phyloP scores from a whole-genome alignment of 2,113 vertebrate genomes.

The Spilogale gracilis region DNA sequence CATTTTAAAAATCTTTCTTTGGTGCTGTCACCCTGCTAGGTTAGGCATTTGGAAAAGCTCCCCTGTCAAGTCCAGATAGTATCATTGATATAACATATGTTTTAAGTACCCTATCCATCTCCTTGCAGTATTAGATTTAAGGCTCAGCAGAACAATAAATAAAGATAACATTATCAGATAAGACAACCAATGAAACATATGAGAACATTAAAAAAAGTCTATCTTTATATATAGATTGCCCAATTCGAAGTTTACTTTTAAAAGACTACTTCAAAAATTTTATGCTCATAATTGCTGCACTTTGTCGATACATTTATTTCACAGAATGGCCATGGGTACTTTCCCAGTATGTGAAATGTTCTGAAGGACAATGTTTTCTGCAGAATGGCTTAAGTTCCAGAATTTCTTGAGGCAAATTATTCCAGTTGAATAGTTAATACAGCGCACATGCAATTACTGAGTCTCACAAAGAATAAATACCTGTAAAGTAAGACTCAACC shows the following conservation, averaged over 20 bases:
- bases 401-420: conserved; percentile 38
- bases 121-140: conserved; percentile 25
- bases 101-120: background rate
- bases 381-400: conserved; percentile 18
- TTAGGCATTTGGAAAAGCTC: conserved; percentile 35
- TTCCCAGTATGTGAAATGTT: conserved; percentile 30
- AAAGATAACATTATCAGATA: conserved; percentile 59
- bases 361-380: conserved; percentile 31
- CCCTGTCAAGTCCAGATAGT: background rate
- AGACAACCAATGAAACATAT: conserved; percentile 26
- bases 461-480: background rate
- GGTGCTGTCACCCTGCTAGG: background rate
- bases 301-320: conserved; percentile 4
- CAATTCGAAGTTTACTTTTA: conserved; percentile 49
- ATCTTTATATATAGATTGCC: background rate
- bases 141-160: conserved; percentile 41
- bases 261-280: conserved; percentile 17
- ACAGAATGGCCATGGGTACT: background rate
- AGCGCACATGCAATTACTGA: background rate
- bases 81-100: background rate
- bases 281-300: conserved; percentile 1
- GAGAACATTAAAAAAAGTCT: background rate
- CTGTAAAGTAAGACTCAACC: background rate
- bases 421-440: conserved; percentile 22
- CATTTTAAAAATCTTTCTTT: conserved; percentile 50